A percentile compares a stretch with the other conserved stretches of the same genome.
phyloP scores from a whole-genome alignment of 1,140 invertebrate species.

The Schlechtendalia chinensis region DNA sequence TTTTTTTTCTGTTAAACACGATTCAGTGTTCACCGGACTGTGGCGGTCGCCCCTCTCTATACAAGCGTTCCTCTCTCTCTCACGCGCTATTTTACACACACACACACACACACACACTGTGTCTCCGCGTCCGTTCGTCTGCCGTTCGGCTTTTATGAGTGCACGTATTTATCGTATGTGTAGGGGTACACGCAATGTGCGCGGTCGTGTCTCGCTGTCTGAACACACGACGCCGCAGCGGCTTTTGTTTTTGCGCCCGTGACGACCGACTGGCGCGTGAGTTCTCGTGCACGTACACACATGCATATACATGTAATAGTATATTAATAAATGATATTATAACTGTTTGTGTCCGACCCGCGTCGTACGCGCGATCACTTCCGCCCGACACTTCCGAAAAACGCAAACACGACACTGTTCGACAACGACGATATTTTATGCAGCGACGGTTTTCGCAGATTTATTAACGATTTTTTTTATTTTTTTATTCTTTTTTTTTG shows the following conservation, averaged over 20 bases:
- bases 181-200: no score
- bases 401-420: no score
- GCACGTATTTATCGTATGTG: no score
- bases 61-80: background rate
- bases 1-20: no score
- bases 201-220: conserved; percentile 34
- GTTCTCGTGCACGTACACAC: no score
- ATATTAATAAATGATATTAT: no score
- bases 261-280: background rate
- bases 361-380: background rate
- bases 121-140: background rate
- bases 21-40: background rate
- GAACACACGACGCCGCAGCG: background rate
- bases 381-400: background rate
- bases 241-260: conserved; percentile 42
- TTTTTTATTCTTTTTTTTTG: no score
- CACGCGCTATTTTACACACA: background rate
- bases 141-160: background rate
- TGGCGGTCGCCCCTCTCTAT: conserved; percentile 5
- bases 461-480: no score
- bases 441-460: no score
- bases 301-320: no score
- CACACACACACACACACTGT: background rate
- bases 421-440: no score
- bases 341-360: background rate